Base-by-base conservation (phyloP, 2,888 invertebrate genomes). In the Balanococcus diminutus region DNA sequence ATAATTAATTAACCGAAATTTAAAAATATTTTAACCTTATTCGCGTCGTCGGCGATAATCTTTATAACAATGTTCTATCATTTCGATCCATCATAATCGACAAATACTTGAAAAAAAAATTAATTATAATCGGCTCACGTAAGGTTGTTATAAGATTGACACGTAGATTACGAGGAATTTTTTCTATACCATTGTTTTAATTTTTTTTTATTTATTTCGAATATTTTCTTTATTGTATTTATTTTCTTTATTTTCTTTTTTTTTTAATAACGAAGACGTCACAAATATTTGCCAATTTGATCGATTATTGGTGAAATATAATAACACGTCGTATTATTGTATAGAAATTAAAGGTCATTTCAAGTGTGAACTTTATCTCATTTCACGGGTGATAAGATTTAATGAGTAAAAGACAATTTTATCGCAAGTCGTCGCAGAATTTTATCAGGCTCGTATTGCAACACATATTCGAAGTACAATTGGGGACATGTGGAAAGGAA, bases 371-470 rank as follows among this genome's bases (percentile, higher is more conserved):
- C 82, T 82, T 82, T 82, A 82, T 51, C 46, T 82, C 82, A 46
- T 39, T 42, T 42, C n/a, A 51, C 14, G 14, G 25, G 31, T 79
- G 82, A 82, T 82, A 82, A 82, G 82, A 82, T 82, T 82, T 82
- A 51, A 82, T 82, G 56, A 51, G 82, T 82, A 82, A 82, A 51
- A 82, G 82, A 82, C 82, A 82, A 82, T 82, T 51, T 51, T 82
- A 82, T 82, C 82, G 56, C 19, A 42, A 82, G n/a, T 82, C 31
- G 82, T 82, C 82, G 82, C 82, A 51, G 46, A 51, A 51, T 82
- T 82, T 82, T 56, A 82, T 82, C 46, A 14, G 8, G 11, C 9
- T 56, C 31, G 32, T 51, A 51, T 82, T 46, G 32, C 46, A 82
- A 82, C 31, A 32, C 32, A 6, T 28, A 82, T 36, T n/a, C 81